Evolutionary conservation across 2,797 vertebrate species (phyloP), one percentile per base, ranked within the genome.

Genomic region (Anisognathus igniventris): DNA sequence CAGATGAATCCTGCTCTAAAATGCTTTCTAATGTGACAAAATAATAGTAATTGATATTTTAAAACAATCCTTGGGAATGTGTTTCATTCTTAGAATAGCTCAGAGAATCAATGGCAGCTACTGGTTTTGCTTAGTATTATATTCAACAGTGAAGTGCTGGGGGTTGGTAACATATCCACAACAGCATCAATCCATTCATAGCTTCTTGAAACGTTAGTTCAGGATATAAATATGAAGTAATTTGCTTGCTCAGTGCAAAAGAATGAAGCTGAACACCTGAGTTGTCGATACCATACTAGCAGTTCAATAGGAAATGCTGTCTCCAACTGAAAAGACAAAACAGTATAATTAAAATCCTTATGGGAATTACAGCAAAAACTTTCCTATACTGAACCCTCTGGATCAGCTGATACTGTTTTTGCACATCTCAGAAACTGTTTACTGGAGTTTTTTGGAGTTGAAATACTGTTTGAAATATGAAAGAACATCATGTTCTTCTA

Each of bases 401-500:
- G 39, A 84, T 95, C 58, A 75, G 40, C 66, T 84, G 70, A 72
- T 56, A 70, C 8, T 87, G 58, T 50, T 90, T 81, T 91, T 84
- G 58, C 72, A 88, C 51, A 35, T 91, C 73, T 93, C 60, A 75
- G 56, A 81, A 86, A 57, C 40, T 84, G 60, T 91, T 94, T 94
- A 80, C 33, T 93, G 79, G 28, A 84, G n/a, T 90, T 94, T 93
- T 75, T 90, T 51, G 12, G 79, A 57, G 70, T 54, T 48, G 48
- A 90, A 92, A 76, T 83, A 85, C 66, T 92, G 65, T 78, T 86
- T 86, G 85, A 92, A 92, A 92, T 90, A 88, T 0, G 22, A 86
- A 91, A 91, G 87, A 90, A 92, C 93, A 93, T 73, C 56, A 44
- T 88, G 85, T 93, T 94, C 89, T 83, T 91, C 79, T 84, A 67